These are phyloP conservation scores for Drosophila kohkoa DNA, from an alignment of 1,140 invertebrate species.

Conservation along the genomic window DNA sequence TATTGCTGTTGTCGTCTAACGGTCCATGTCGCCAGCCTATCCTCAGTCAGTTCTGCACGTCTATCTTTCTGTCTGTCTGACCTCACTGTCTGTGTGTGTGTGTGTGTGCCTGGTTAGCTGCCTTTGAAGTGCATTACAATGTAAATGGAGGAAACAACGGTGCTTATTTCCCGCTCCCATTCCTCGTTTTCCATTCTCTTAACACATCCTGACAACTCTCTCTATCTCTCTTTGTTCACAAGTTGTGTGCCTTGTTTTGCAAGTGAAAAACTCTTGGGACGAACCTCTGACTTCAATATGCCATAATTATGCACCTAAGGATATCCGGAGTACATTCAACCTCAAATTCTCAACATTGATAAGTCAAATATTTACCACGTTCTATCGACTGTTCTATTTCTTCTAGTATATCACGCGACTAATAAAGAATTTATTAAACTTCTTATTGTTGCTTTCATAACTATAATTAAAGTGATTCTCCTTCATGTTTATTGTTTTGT, in stretches of 20 bases:
- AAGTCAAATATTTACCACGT: not conserved
- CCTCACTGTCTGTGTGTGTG: conserved; percentile 19
- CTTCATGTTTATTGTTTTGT: conserved; percentile 15
- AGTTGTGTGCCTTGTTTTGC: conserved; percentile 7
- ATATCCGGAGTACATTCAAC: conserved; percentile 28
- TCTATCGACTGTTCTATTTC: not conserved
- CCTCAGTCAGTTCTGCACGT: conserved; percentile 14
- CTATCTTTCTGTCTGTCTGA: conserved; percentile 3
- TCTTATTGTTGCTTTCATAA: not conserved
- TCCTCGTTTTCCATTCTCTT: conserved; percentile 11
- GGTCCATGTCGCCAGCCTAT: conserved; percentile 59
- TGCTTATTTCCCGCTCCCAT: conserved; percentile 59
- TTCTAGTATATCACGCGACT: not conserved
- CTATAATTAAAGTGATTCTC: conserved; percentile 38
- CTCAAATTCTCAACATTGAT: not conserved
- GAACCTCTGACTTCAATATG: conserved; percentile 12
- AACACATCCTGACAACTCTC: conserved; percentile 31
- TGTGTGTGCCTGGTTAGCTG: conserved; percentile 57
- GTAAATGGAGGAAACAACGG: conserved; percentile 70
- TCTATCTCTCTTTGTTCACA: not conserved
- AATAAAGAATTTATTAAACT: not conserved
- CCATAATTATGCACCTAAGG: conserved; percentile 30
- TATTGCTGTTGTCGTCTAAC: conserved; percentile 55
- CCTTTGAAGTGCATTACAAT: conserved; percentile 78
- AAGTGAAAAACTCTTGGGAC: conserved; percentile 8